Conservation (phyloP, 2,888 invertebrate genomes). For the Anthophora plumipes region DNA sequence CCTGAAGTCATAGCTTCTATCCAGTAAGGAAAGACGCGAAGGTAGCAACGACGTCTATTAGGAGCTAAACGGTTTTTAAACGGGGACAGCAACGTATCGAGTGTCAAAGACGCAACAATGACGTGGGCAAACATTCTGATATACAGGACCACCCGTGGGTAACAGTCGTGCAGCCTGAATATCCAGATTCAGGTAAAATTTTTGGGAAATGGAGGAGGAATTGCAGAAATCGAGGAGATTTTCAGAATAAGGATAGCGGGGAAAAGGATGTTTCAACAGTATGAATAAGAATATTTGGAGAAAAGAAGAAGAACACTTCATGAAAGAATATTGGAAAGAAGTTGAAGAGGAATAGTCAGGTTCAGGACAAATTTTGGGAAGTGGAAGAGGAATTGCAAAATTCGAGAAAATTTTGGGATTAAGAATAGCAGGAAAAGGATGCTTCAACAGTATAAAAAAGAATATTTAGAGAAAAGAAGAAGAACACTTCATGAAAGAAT, state of each 20-base stretch:
- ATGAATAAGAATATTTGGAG: too few relatives aligned
- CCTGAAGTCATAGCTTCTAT: constrained; percentile 33
- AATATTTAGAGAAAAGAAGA: too few relatives aligned
- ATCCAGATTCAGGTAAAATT: constrained; percentile 10
- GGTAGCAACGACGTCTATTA: constrained; percentile 69
- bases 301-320: too few relatives aligned
- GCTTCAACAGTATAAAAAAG: too few relatives aligned
- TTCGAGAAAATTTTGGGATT: neutral
- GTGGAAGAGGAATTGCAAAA: neutral
- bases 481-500: too few relatives aligned
- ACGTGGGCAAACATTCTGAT: constrained; percentile 76
- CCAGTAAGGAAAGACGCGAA: constrained; percentile 4
- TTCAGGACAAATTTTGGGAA: neutral
- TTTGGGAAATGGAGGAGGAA: neutral
- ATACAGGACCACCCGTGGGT: constrained; percentile 76
- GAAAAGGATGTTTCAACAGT: too few relatives aligned
- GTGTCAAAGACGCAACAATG: constrained; percentile 77
- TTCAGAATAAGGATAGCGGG: neutral
- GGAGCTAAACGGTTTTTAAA: constrained; percentile 79
- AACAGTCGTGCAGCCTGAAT: constrained; percentile 1
- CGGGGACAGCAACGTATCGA: constrained; percentile 70
- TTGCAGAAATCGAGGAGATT: neutral
- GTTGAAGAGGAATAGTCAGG: too few relatives aligned
- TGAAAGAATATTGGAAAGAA: too few relatives aligned
- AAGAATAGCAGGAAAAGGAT: too few relatives aligned